These are phyloP conservation scores for Tamandua tetradactyla DNA, from an alignment of 2,797 vertebrate species.

Conservation along the genomic window DNA sequence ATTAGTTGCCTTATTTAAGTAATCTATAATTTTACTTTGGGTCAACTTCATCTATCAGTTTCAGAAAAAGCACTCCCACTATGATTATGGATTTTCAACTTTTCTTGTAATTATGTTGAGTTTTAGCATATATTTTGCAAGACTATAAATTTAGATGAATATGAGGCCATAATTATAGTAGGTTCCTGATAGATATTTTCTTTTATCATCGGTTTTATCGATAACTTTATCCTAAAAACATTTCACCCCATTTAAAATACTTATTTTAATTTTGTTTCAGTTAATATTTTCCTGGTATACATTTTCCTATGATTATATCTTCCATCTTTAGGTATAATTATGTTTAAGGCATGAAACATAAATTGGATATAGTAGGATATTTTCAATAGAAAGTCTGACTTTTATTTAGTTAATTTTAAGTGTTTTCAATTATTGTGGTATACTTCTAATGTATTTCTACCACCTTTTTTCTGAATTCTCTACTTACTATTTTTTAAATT, in stretches of 20 bases:
- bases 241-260: background rate
- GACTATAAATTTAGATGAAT: background rate
- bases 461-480: background rate
- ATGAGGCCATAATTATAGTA: background rate
- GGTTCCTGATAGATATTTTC: background rate
- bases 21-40: background rate
- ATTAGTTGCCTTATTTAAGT: background rate
- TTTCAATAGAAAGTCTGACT: background rate
- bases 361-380: background rate
- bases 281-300: background rate
- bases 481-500: background rate
- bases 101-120: background rate
- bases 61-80: background rate
- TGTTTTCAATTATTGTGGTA: background rate
- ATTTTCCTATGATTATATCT: background rate
- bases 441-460: background rate
- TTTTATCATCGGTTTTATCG: background rate
- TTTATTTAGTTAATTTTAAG: background rate
- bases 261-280: background rate
- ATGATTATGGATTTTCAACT: background rate
- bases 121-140: background rate
- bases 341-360: background rate
- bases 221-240: background rate
- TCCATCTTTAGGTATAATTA: background rate
- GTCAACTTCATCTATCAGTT: background rate